phyloP scores from a whole-genome alignment of 2,113 vertebrate species.

The Eretmochelys imbricata region DNA sequence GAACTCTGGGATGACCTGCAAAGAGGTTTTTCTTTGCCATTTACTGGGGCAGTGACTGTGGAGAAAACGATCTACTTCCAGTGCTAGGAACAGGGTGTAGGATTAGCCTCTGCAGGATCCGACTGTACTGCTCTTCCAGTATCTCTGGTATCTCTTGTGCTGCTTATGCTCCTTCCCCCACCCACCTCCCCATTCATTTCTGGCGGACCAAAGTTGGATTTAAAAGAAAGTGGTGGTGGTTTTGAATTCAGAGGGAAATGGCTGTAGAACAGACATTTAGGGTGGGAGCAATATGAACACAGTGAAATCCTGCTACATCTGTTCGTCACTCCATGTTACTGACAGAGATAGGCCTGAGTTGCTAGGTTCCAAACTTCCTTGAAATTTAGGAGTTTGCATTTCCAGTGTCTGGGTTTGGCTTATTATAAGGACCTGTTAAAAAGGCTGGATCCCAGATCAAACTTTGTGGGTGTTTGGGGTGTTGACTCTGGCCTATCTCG shows the following conservation, averaged over 20 bases:
- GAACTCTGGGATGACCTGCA: not conserved
- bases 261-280: too few relatives aligned
- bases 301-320: not conserved
- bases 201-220: not conserved
- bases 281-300: not conserved
- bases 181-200: not conserved
- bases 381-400: not conserved
- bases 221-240: not conserved
- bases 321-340: not conserved
- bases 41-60: not conserved
- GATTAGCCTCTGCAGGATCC: not conserved
- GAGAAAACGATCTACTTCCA: not conserved
- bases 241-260: not conserved
- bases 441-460: not conserved
- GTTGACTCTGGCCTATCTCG: accelerated
- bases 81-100: not conserved
- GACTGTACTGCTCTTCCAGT: not conserved
- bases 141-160: not conserved
- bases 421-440: not conserved
- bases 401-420: not conserved
- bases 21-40: not conserved
- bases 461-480: not conserved
- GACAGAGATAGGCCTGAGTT: too few relatives aligned
- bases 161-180: too few relatives aligned
- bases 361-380: too few relatives aligned